Percentiles rank a stretch among this genome's conserved stretches.
These are phyloP conservation scores for Tetragnatha montana DNA, from an alignment of 2,888 invertebrate species.

Conservation along the genomic window DNA sequence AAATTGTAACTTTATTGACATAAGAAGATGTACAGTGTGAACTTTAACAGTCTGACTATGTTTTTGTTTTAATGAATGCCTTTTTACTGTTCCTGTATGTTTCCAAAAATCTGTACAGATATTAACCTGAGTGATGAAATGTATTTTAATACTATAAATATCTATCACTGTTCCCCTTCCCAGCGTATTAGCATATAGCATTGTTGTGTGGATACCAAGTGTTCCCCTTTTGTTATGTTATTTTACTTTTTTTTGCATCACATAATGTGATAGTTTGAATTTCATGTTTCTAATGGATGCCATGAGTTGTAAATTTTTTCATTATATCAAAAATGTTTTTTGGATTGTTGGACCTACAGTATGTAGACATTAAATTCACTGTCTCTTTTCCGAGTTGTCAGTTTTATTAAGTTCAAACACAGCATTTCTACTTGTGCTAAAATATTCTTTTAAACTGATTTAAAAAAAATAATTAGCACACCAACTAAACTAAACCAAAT, in stretches of 20 bases:
- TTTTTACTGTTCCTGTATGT: constrained; percentile 70
- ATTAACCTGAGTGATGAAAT: constrained; percentile 69
- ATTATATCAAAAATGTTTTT: constrained; percentile 61
- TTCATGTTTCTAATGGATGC: constrained; percentile 60
- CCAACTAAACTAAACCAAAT: too few species aligned
- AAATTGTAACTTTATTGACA: constrained; percentile 66
- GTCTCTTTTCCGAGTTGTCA: constrained; percentile 49
- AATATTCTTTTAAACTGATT: too few species aligned
- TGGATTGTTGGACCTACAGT: constrained; percentile 70
- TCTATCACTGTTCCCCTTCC: constrained; percentile 65
- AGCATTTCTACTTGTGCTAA: not conserved
- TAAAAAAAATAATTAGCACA: too few species aligned
- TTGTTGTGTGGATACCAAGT: constrained; percentile 59
- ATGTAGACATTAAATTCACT: constrained; percentile 69
- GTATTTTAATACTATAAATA: constrained; percentile 71
- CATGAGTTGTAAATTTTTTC: constrained; percentile 68
- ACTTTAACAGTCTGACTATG: constrained; percentile 51
- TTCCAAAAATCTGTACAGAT: constrained; percentile 69
- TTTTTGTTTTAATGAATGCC: constrained; percentile 70
- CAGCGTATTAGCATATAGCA: constrained; percentile 42
- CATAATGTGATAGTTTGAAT: constrained; percentile 53
- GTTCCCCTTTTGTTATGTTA: constrained; percentile 48
- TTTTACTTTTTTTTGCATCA: constrained; percentile 43
- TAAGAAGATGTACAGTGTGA: constrained; percentile 68
- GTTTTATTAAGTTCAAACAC: not conserved